Percentiles rank a stretch among this genome's conserved stretches.
These are phyloP conservation scores for Masticophis lateralis DNA, from an alignment of 2,797 vertebrate genomes.

Conservation along the genomic window DNA sequence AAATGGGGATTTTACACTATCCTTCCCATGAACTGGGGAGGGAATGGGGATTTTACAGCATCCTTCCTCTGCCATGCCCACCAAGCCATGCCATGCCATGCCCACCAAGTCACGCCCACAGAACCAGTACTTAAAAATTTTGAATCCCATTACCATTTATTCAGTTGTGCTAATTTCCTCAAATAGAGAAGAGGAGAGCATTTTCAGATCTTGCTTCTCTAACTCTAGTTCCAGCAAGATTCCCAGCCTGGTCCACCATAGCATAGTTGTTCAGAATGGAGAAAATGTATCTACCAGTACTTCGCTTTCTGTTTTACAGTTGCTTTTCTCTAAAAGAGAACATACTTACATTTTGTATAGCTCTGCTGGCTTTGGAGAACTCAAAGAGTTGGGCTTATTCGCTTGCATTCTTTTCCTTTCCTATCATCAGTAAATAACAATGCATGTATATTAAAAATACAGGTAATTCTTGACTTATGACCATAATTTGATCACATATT, in stretches of 20 bases:
- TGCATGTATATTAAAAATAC: neutral
- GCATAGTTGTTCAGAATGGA: neutral
- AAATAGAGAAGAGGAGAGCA: neutral
- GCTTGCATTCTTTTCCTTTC: neutral
- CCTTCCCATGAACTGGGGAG: too few species aligned
- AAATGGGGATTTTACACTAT: too few species aligned
- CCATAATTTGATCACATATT: neutral
- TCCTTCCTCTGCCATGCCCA: too few species aligned
- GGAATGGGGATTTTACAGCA: too few species aligned
- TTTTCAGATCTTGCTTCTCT: neutral
- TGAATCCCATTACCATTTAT: neutral
- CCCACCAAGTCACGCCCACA: too few species aligned
- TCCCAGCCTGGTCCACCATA: neutral
- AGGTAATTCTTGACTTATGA: neutral
- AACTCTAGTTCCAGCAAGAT: neutral
- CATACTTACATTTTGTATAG: neutral
- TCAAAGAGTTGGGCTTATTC: neutral
- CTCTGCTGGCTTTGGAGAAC: neutral
- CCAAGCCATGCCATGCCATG: too few species aligned
- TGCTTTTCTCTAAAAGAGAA: neutral
- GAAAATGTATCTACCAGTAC: neutral
- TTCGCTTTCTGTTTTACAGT: neutral
- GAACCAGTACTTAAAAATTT: too few species aligned
- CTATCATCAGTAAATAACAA: neutral
- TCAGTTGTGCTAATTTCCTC: neutral